Conservation (phyloP, 2,888 invertebrate genomes). For the Anoncus sp. region DNA sequence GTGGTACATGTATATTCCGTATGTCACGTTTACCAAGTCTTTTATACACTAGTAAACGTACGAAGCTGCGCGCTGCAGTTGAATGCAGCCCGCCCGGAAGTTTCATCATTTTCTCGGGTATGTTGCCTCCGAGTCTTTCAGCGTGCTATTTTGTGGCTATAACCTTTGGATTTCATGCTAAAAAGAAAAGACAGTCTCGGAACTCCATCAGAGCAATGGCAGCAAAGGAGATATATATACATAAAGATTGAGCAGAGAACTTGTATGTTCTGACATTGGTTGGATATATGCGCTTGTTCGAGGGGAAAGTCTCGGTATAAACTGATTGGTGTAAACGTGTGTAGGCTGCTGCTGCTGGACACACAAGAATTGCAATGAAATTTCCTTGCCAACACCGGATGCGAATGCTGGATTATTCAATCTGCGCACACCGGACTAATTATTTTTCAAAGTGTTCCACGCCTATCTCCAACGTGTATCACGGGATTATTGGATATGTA, state of each 20-base stretch:
- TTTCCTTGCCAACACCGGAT: conserved; percentile 49
- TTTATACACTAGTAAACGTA: neutral
- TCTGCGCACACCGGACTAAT: conserved; percentile 51
- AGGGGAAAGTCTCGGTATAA: conserved; percentile 45
- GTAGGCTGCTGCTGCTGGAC: conserved; percentile 25
- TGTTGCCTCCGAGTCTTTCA: conserved; percentile 11
- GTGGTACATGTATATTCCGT: neutral
- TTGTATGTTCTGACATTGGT: conserved; percentile 36
- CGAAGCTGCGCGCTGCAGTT: conserved; percentile 11
- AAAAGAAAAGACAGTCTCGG: neutral
- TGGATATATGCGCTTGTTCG: conserved; percentile 14
- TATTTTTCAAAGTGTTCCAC: conserved; percentile 55
- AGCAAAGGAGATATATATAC: conserved; percentile 26
- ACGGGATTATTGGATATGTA: conserved; percentile 17
- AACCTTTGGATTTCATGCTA: conserved; percentile 25
- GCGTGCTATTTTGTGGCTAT: conserved; percentile 2
- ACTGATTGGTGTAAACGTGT: conserved; percentile 12
- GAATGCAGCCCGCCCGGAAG: conserved; percentile 46
- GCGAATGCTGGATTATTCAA: conserved; percentile 53
- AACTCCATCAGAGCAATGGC: conserved; percentile 18
- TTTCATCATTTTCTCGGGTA: conserved; percentile 36
- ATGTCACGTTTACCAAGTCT: conserved; percentile 33
- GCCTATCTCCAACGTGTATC: conserved; percentile 31
- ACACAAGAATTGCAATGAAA: conserved; percentile 44
- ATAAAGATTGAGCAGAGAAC: conserved; percentile 30